phyloP scores from a whole-genome alignment of 2,888 invertebrate genomes.

The Phasia obesa region DNA sequence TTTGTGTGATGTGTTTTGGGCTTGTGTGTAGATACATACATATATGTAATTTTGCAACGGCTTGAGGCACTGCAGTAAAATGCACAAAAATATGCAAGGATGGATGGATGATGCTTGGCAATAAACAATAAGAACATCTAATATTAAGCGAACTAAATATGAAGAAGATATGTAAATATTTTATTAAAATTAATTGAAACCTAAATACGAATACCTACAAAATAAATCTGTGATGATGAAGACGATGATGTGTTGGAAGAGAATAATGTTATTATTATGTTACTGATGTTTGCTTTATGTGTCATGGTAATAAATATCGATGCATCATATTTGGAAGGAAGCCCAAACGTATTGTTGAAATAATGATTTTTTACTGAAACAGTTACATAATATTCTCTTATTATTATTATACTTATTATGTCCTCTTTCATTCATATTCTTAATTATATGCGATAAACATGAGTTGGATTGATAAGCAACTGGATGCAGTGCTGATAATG shows the following conservation, averaged over 20 bases:
- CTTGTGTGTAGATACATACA: conserved; percentile 4
- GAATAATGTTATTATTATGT: no score
- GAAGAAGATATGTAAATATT: conserved; percentile 23
- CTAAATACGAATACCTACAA: conserved; percentile 9
- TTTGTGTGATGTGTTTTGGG: neutral
- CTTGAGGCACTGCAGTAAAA: conserved; percentile 68
- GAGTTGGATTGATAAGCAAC: no score
- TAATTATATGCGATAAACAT: no score
- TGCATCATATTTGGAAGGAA: no score
- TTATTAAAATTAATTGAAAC: conserved; percentile 34
- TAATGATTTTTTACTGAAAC: no score
- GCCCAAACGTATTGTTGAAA: no score
- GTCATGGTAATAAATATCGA: no score
- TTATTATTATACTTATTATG: no score
- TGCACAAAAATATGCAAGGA: conserved; percentile 58
- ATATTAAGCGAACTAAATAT: neutral
- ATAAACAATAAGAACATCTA: conserved; percentile 41
- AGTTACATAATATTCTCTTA: no score
- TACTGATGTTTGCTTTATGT: no score
- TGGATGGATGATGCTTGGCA: conserved; percentile 55
- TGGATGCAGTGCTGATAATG: no score
- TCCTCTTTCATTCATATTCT: no score
- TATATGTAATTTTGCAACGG: conserved; percentile 36
- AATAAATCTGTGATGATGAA: neutral
- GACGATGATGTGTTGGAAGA: conserved; percentile 13